phyloP scores from a whole-genome alignment of 2,113 vertebrate genomes.

The Ornithorhynchus anatinus region DNA sequence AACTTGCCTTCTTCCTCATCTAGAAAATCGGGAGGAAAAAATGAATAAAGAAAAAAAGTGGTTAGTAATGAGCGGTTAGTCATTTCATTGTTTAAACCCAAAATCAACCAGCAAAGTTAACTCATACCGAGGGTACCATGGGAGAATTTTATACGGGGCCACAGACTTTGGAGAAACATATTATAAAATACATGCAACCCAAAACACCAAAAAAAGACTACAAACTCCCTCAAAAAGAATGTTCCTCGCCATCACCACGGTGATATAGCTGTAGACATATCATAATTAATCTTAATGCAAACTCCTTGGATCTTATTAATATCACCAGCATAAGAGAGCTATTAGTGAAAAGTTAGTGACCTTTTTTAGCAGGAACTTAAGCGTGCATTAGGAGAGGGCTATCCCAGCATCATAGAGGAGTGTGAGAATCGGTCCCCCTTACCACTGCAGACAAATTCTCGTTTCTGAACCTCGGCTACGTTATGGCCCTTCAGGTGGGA shows the following conservation, averaged over 20 bases:
- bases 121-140: background rate
- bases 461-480: conserved; percentile 95
- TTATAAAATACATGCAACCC: background rate
- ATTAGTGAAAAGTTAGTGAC: background rate
- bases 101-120: conserved; percentile 36
- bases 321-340: accelerated
- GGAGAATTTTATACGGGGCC: background rate
- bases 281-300: too few relatives aligned
- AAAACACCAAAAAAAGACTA: background rate
- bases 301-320: too few relatives aligned
- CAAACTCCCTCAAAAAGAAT: background rate
- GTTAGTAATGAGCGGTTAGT: conserved; percentile 69
- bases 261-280: too few relatives aligned
- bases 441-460: conserved; percentile 95
- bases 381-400: accelerated
- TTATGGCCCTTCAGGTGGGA: conserved; percentile 92
- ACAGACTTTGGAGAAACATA: conserved; percentile 15
- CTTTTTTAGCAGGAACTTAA: accelerated
- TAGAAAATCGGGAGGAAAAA: conserved; percentile 78
- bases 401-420: accelerated
- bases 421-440: conserved; percentile 35
- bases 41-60: conserved; percentile 66
- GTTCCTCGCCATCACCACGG: background rate
- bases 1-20: conserved; percentile 95
- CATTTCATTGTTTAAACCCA: conserved; percentile 43